phyloP scores from a whole-genome alignment of 2,113 vertebrate species.

The Hassar affinis region DNA sequence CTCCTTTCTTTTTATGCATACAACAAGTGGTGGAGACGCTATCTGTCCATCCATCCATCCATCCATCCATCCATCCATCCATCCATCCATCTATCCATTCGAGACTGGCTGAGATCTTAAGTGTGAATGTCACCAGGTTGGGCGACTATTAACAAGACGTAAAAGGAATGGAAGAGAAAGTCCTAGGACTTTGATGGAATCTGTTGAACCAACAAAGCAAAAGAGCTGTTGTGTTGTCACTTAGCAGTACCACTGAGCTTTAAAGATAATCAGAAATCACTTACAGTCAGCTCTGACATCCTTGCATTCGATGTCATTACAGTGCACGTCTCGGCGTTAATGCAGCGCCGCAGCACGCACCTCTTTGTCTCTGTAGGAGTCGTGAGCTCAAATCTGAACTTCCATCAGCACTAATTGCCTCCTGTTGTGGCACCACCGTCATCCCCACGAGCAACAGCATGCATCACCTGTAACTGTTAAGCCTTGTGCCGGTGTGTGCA shows the following conservation, averaged over 20 bases:
- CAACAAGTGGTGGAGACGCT: background rate
- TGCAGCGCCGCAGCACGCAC: background rate
- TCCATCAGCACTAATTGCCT: background rate
- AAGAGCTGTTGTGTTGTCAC: background rate
- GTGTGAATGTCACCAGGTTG: background rate
- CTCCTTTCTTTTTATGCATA: background rate
- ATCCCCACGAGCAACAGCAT: background rate
- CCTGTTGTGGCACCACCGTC: background rate
- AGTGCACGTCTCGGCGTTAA: background rate
- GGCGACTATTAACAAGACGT: too few relatives aligned
- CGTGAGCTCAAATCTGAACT: background rate
- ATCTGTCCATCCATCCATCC: too few relatives aligned
- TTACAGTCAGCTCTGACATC: too few relatives aligned
- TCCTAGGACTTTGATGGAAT: background rate
- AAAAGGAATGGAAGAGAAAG: background rate
- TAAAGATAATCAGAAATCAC: conserved; percentile 3
- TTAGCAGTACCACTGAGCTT: background rate
- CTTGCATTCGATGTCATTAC: background rate
- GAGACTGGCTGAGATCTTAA: background rate
- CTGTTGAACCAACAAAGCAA: background rate
- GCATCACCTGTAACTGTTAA: conserved; percentile 3
- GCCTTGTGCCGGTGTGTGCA: background rate
- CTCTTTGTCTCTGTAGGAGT: background rate
- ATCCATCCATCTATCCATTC: too few relatives aligned
- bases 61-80: too few relatives aligned